Evolutionary conservation across 2,888 invertebrate species (phyloP).

Genomic region (Zhengitettix transpicula): DNA sequence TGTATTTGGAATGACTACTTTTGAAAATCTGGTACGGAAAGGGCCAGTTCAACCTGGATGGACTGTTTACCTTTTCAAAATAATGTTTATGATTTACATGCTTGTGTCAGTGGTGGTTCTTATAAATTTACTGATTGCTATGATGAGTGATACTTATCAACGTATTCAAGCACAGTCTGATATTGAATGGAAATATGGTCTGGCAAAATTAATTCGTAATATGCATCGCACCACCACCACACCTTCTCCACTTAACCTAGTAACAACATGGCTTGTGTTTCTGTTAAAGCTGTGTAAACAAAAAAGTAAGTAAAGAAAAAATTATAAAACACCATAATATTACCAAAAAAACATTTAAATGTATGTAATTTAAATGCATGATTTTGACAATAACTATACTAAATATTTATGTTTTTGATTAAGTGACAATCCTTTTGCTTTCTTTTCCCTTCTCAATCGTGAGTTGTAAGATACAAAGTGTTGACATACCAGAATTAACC

Average conservation of each 20-base stretch:
- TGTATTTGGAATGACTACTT: constrained; percentile 86
- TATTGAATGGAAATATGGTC: constrained; percentile 99
- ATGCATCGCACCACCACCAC: constrained; percentile 98
- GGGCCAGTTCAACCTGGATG: constrained; percentile 44
- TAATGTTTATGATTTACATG: constrained; percentile 90
- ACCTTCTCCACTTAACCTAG: constrained; percentile 91
- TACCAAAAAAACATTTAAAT: no score
- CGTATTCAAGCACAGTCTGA: constrained; percentile 99
- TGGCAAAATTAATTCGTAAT: constrained; percentile 93
- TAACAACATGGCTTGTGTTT: constrained; percentile 87
- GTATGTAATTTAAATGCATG: neutral
- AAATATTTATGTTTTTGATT: neutral
- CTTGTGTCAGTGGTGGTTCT: constrained; percentile 95
- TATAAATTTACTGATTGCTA: constrained; percentile 97
- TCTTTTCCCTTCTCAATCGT: no score
- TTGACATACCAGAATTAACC: no score
- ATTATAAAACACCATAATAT: no score
- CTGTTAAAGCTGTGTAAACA: constrained; percentile 58
- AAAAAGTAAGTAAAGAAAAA: constrained; percentile 21
- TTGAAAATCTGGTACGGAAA: constrained; percentile 61
- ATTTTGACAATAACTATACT: neutral
- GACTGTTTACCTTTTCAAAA: constrained; percentile 62
- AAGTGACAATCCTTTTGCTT: no score
- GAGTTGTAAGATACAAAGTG: no score
- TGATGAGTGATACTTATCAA: constrained; percentile 99